Base-by-base conservation (phyloP, 2,797 vertebrate species). In the Denticeps clupeoides region DNA sequence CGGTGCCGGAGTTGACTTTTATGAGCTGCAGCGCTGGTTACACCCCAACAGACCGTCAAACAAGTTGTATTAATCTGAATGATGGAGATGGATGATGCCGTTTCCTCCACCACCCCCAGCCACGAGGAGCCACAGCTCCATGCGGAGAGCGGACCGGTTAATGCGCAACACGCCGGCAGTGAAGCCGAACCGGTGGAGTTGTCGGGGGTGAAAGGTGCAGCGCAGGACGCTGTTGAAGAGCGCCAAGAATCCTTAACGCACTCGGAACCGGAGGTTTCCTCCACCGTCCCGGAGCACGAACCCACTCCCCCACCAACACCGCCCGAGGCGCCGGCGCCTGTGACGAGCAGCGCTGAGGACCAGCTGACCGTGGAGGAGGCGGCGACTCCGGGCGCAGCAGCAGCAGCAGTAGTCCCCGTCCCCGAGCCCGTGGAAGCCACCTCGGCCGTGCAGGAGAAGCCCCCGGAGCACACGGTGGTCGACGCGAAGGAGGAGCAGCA, bases 51-150 rank as follows among this genome's bases (percentile, higher is more conserved):
- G 22, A 5, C 25, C 24, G 24, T 25, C 24, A 19, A 19, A 19
- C 2, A 19, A 19, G 18, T 19, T 19, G 4, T 21, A 18, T 21
- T 35, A 19, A 18, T 2, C 16, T 19, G 33, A 19, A 15, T 11
- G 18, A 11, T 54, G 41, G 78, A 72, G 47, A 85, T 86, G 83
- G 82, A 79, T 81, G 83, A 84, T 75, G 41, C 41, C 56, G 74
- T 82, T 41, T 81, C 81, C 4, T 78, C 82, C 45, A 75, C 65
- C 41, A 73, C 78, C 35, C 51, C 69, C 21, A 65, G n/a, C n/a
- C n/a, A 48, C 19, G 28, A 38, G 25, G 58, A 60, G 37, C 45
- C 53, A 15, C 71, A 76, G 59, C 65, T 72, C 64, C 57, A 61
- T 48, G 33, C 62, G 35, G 64, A 70, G 12, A 7, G 44, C 16